phyloP scores from a whole-genome alignment of 1,140 invertebrate species.

The Magallana gigas region DNA sequence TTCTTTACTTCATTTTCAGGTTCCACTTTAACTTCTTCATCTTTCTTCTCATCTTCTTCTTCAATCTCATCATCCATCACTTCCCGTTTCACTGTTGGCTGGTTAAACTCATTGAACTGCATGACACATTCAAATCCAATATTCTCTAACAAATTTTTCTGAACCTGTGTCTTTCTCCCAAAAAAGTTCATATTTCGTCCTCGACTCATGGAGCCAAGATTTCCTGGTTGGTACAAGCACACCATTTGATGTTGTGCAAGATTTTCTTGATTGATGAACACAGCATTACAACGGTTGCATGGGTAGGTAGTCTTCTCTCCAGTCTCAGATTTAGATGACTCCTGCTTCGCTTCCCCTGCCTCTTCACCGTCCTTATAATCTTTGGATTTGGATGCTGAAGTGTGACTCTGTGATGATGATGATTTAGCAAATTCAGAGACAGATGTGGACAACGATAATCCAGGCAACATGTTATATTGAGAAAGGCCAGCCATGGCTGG shows the following conservation, averaged over 20 bases:
- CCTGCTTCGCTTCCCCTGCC: constrained; percentile 14
- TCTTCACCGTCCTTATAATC: constrained; percentile 29
- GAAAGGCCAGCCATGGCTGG: constrained; percentile 58
- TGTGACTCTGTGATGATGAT: constrained; percentile 49
- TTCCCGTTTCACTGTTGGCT: constrained; percentile 76
- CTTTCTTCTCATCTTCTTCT: constrained; percentile 51
- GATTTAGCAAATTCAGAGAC: constrained; percentile 62
- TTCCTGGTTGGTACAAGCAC: constrained; percentile 57
- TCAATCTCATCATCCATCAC: constrained; percentile 65
- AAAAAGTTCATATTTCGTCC: constrained; percentile 83
- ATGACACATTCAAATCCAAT: constrained; percentile 97
- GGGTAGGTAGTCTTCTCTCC: constrained; percentile 71
- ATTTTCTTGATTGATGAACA: constrained; percentile 89
- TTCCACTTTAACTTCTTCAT: constrained; percentile 59
- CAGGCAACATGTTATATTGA: constrained; percentile 56
- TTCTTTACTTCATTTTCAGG: constrained; percentile 53
- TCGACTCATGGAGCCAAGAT: constrained; percentile 50
- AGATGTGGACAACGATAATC: constrained; percentile 51
- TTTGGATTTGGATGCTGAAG: constrained; percentile 44
- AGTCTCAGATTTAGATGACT: constrained; percentile 50
- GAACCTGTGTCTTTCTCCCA: constrained; percentile 85
- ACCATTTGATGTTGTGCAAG: constrained; percentile 88
- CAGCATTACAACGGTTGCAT: constrained; percentile 88
- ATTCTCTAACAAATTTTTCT: constrained; percentile 93
- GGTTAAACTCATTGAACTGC: constrained; percentile 94